Evolutionary conservation across 2,888 invertebrate species (phyloP).

Genomic region (Gasteruption jaculator): DNA sequence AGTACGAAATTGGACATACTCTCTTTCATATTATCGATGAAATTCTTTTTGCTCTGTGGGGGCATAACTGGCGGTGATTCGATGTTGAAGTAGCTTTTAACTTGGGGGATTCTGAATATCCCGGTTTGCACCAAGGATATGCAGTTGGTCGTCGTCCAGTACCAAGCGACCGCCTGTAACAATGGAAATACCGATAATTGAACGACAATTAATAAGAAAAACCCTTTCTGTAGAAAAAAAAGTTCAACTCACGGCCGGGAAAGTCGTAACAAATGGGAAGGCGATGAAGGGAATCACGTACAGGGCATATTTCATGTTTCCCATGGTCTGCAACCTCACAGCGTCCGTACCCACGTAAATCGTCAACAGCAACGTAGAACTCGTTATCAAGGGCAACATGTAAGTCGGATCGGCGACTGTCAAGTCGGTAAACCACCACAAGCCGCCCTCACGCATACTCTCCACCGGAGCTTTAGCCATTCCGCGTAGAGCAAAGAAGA

Average conservation of each 20-base stretch:
- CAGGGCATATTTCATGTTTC: conserved; percentile 70
- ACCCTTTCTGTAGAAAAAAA: conserved; percentile 4
- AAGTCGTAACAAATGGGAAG: conserved; percentile 82
- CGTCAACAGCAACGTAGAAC: conserved; percentile 75
- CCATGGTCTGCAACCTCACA: conserved; percentile 56
- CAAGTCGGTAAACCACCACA: conserved; percentile 90
- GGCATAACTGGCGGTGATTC: conserved; percentile 58
- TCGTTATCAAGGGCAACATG: conserved; percentile 79
- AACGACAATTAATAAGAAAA: conserved; percentile 7
- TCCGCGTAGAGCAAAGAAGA: conserved; percentile 79
- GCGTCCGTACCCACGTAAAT: conserved; percentile 81
- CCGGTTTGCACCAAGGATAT: conserved; percentile 79
- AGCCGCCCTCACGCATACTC: conserved; percentile 82
- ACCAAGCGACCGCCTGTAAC: conserved; percentile 71
- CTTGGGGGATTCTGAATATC: conserved; percentile 68
- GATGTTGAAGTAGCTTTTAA: conserved; percentile 76
- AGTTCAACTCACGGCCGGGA: conserved; percentile 64
- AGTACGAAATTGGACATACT: conserved; percentile 13
- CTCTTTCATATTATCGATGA: conserved; percentile 11
- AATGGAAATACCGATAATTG: conserved; percentile 9
- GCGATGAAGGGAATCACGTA: conserved; percentile 73
- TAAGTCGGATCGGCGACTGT: conserved; percentile 88
- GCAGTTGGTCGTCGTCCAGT: conserved; percentile 86
- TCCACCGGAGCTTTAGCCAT: conserved; percentile 92
- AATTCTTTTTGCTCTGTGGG: conserved; percentile 54